Conservation (phyloP, 2,797 vertebrate genomes). For the Enteromius treurensis region DNA sequence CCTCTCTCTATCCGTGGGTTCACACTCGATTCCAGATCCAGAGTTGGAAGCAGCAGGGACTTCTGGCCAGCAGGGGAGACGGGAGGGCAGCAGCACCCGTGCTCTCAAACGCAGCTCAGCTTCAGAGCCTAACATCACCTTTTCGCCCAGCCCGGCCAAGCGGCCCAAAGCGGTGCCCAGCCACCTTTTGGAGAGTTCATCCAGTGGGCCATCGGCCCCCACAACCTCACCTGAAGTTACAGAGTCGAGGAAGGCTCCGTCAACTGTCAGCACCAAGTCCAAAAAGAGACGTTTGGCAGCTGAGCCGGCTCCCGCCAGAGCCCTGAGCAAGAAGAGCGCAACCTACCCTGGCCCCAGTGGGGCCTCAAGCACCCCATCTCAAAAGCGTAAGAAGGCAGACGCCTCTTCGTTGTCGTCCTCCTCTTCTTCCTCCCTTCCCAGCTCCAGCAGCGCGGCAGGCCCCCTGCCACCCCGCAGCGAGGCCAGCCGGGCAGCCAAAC, state of each 20-base stretch:
- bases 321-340: conserved; percentile 85
- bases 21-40: conserved; percentile 87
- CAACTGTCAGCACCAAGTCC: conserved; percentile 75
- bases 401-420: conserved; percentile 54
- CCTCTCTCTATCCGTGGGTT: conserved; percentile 88
- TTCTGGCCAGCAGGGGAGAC: conserved; percentile 93
- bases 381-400: conserved; percentile 98
- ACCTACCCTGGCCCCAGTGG: conserved; percentile 75
- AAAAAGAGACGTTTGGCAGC: conserved; percentile 89
- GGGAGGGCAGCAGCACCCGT: conserved; percentile 83
- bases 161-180: conserved; percentile 89
- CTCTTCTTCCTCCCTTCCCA: conserved; percentile 75
- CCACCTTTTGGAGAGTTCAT: conserved; percentile 49
- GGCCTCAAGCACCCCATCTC: conserved; percentile 83
- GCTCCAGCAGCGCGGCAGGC: conserved; percentile 88
- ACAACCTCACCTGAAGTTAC: conserved; percentile 28
- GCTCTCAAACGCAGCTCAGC: conserved; percentile 95
- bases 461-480: conserved; percentile 91
- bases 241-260: conserved; percentile 74
- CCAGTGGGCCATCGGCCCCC: conserved; percentile 19
- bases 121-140: conserved; percentile 91
- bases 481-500: conserved; percentile 94
- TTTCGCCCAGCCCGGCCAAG: conserved; percentile 91
- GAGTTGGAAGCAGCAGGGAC: conserved; percentile 89
- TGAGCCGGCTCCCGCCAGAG: conserved; percentile 78